These are phyloP conservation scores for Astyanax mexicanus DNA, from an alignment of 2,797 vertebrate genomes.

Conservation along the genomic window DNA sequence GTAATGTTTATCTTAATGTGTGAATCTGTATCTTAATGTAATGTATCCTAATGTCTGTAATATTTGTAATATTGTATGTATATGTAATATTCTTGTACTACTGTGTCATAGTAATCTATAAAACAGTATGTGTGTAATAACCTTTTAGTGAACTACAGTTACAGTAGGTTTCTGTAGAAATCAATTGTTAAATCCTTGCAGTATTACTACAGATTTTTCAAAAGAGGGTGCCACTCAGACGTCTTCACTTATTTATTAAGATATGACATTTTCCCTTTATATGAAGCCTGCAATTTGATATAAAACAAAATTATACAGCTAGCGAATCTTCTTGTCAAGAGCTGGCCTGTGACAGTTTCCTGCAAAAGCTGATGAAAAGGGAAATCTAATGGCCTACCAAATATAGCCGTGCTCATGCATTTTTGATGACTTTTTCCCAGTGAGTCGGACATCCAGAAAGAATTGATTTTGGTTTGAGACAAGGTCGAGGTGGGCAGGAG, in stretches of 20 bases:
- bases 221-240: background rate
- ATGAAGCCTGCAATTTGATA: background rate
- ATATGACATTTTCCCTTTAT: background rate
- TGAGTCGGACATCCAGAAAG: conserved; percentile 28
- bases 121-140: no score
- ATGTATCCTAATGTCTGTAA: no score
- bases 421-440: conserved; percentile 46
- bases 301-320: background rate
- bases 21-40: no score
- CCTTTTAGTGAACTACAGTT: background rate
- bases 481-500: conserved; percentile 13
- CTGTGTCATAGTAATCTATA: no score
- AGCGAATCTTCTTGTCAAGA: background rate
- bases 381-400: conserved; percentile 41
- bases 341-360: background rate
- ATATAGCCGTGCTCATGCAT: conserved; percentile 47
- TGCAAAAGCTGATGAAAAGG: conserved; percentile 31
- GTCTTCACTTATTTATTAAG: background rate
- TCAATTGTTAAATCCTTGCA: background rate
- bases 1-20: no score
- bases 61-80: no score
- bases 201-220: background rate
- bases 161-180: background rate
- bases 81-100: no score
- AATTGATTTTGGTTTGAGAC: conserved; percentile 38